Evolutionary conservation across 2,797 vertebrate species (phyloP).

Genomic region (Macropodus opercularis): DNA sequence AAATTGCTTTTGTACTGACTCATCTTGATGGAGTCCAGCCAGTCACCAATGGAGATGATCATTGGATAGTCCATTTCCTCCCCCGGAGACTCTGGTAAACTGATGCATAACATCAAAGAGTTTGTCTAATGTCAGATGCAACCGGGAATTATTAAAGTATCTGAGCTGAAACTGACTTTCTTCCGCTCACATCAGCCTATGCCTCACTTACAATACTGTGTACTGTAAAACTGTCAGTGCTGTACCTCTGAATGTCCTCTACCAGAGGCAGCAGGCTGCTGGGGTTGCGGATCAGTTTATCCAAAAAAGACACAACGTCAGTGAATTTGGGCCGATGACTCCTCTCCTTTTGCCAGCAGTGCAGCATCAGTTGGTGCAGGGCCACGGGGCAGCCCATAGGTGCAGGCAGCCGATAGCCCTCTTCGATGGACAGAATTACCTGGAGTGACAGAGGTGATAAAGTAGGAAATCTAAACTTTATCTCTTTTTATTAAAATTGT

Average conservation of each 20-base stretch:
- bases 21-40: slow-evolving; percentile 99
- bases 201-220: too few species aligned
- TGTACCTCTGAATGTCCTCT: slow-evolving; percentile 78
- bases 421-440: slow-evolving; percentile 97
- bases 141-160: slow-evolving; percentile 13
- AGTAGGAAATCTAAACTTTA: neutral
- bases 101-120: slow-evolving; percentile 37
- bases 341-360: slow-evolving; percentile 98
- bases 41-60: slow-evolving; percentile 96
- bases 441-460: slow-evolving; percentile 54
- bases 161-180: slow-evolving; percentile 4
- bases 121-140: slow-evolving; percentile 16
- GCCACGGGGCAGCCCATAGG: slow-evolving; percentile 97
- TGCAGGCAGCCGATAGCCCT: slow-evolving; percentile 96
- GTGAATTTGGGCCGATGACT: slow-evolving; percentile 95
- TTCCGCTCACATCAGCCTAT: neutral
- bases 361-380: slow-evolving; percentile 96
- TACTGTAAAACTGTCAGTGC: neutral
- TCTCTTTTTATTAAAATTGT: too few species aligned
- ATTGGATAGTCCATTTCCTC: slow-evolving; percentile 85
- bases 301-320: slow-evolving; percentile 93
- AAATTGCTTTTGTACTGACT: slow-evolving; percentile 98
- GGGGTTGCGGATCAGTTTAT: slow-evolving; percentile 95
- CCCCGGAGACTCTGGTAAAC: slow-evolving; percentile 83
- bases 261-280: slow-evolving; percentile 92